Base-by-base conservation (phyloP, 2,888 invertebrate genomes). In the Yponomeuta plumbellus region DNA sequence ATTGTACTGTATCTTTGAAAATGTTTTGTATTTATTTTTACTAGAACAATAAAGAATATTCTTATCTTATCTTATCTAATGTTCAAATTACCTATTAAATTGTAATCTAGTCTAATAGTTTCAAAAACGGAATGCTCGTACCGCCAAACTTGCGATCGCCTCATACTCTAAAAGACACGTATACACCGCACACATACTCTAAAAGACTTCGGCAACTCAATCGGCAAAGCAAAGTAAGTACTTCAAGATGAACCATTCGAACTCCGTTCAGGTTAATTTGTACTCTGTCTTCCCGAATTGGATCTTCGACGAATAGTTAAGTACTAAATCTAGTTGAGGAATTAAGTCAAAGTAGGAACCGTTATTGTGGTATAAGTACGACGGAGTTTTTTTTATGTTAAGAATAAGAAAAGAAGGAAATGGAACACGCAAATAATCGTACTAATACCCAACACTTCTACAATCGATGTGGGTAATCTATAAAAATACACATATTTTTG, bases 211-310 rank as follows among this genome's bases (percentile, higher is more conserved):
- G 44, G 22, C 13, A 59, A 59, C 59, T 59, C 59, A 23, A 59
- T 59, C 64, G 56, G 52, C 22, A 64, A 56, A 34, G 34, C 34
- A 34, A 23, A 57, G 57, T 44, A 52, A 23, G 26, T 56, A 44
- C 26, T 44, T 17, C 26, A 4, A 52, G 44, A 52, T 3, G 44
- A 52, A 64, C 56, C 64, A 64, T 64, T 52, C 56, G 57, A 64
- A 64, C 56, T 56, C 20, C 44, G 44, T 17, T 52, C 59, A 23
- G 22, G 59, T 13, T 64, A 64, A 61, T 68, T 66, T 76, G 77
- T 78, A 78, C 75, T 77, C 76, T 75, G 75, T 77, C 80, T 80
- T 75, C 71, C 71, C 71, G 71, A 80, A 81, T 78, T 76, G 78
- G 76, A 79, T 77, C 78, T 71, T 70, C 70, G 69, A 68, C 69